These are phyloP conservation scores for Penaeus monodon DNA, from an alignment of 2,888 invertebrate species.

Conservation along the genomic window DNA sequence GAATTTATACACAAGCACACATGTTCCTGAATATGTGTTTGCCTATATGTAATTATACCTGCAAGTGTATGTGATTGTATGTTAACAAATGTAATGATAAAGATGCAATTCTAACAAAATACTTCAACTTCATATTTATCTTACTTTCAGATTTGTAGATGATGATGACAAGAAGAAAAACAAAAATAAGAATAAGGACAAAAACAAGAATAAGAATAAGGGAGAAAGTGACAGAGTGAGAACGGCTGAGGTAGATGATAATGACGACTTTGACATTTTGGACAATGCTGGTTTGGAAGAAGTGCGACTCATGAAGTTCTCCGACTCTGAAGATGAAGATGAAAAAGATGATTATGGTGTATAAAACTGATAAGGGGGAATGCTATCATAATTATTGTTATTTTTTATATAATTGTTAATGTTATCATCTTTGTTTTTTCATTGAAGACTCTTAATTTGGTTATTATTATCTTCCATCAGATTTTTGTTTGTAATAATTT, in stretches of 20 bases:
- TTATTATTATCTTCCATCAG: too few species aligned
- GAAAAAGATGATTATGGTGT: slow-evolving; percentile 19
- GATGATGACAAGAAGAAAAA: background rate
- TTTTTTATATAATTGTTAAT: too few species aligned
- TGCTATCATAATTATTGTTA: background rate
- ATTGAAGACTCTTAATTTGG: too few species aligned
- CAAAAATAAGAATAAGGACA: background rate
- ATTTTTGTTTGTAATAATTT: too few species aligned
- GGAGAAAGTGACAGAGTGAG: background rate
- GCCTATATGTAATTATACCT: too few species aligned
- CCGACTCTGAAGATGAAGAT: slow-evolving; percentile 17
- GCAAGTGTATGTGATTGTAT: too few species aligned
- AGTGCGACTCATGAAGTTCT: slow-evolving; percentile 33
- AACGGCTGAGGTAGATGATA: background rate
- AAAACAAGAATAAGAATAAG: slow-evolving; percentile 1
- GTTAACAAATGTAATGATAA: background rate
- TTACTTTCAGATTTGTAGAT: background rate
- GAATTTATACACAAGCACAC: too few species aligned
- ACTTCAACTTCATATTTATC: background rate
- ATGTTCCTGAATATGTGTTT: too few species aligned
- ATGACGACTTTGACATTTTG: background rate
- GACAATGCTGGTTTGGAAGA: slow-evolving; percentile 21
- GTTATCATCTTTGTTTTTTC: too few species aligned
- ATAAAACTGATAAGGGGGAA: background rate
- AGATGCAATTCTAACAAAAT: background rate